Conservation (phyloP, 2,113 vertebrate species). For the Antechinus flavipes region DNA sequence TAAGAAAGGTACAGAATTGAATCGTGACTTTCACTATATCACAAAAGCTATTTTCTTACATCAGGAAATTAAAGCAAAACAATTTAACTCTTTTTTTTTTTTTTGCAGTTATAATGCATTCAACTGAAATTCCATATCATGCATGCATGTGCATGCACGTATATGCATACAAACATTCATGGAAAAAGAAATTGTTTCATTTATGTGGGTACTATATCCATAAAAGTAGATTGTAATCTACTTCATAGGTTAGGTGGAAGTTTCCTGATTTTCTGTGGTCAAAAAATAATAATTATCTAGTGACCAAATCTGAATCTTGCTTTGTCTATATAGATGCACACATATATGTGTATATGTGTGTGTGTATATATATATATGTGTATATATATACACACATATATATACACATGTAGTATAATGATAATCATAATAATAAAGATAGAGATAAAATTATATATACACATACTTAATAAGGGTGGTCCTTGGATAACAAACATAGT, state of each 20-base stretch:
- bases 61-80: slow-evolving; percentile 74
- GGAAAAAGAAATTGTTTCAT: background rate
- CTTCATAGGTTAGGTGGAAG: background rate
- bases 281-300: background rate
- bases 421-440: too few relatives aligned
- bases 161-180: background rate
- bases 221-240: background rate
- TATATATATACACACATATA: background rate
- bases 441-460: background rate
- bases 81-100: slow-evolving; percentile 57
- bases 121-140: slow-evolving; percentile 47
- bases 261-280: background rate
- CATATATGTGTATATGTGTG: too few relatives aligned
- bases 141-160: background rate
- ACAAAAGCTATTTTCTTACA: slow-evolving; percentile 61
- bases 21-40: slow-evolving; percentile 69
- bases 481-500: background rate
- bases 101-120: slow-evolving; percentile 62
- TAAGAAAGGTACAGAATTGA: slow-evolving; percentile 75
- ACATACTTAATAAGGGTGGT: background rate
- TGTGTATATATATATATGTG: too few relatives aligned
- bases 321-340: too few relatives aligned
- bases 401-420: background rate
- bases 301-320: background rate
- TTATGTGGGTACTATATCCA: background rate